Evolutionary conservation across 1,140 invertebrate genomes (phyloP), one percentile per base, ranked within the genome.

Genomic region (Chironomus tepperi): DNA sequence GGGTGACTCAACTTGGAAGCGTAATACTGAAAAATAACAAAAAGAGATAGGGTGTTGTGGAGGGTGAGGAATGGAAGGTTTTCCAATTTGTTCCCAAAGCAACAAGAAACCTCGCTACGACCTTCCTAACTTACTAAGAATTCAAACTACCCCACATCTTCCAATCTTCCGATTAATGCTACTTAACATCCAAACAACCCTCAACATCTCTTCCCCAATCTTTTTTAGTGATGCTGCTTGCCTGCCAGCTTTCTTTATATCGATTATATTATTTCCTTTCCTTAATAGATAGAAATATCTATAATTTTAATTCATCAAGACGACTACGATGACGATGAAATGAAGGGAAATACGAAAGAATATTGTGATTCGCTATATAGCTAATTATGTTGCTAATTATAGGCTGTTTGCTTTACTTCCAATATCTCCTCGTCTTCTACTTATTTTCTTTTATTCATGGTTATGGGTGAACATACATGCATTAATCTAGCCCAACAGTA

Each of bases 301-400:
- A 57, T 57, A 57, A 57, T 57, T 57, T 57, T 57, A 57, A 57
- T 57, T 57, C 47, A 57, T 57, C 47, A 57, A 57, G 47, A 12
- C 47, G n/a, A 57, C 24, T 34, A 34, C 24, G 24, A 34, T 34
- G 24, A 34, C 24, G 24, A 57, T 70, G 65, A 70, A 19, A 70
- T 10, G 64, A 70, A 18, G 65, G 5, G 10, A 70, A 10, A 70
- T 18, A 70, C 18, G 7, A n/a, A 57, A 19, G 65, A 67, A 67
- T 67, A 67, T 19, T 19, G 65, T 19, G 65, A 70, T 9, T 8
- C 12, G 47, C 5, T 12, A n/a, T 57, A n/a, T 57, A 19, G 65
- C 65, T 70, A 70, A 70, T 70, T 70, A 70, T 70, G 16, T 21
- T 19, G 16, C 65, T 70, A 70, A 70, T 70, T 70, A 70, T 70